Evolutionary conservation across 2,113 vertebrate genomes (phyloP).

Genomic region (Typhlomys cinereus): DNA sequence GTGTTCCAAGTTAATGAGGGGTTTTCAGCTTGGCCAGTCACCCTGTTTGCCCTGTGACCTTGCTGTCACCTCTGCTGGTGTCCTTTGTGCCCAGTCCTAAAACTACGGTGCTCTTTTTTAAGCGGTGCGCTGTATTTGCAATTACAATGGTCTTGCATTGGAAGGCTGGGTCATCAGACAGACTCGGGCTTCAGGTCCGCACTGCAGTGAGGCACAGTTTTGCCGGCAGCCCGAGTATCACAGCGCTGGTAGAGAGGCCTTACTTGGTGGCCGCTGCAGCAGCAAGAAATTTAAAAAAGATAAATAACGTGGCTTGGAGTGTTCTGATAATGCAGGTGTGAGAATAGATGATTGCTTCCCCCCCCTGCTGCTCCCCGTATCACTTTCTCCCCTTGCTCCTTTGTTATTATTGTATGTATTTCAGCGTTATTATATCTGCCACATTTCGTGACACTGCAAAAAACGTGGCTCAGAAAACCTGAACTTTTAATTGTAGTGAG

Average conservation of each 20-base stretch:
- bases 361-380: conserved; percentile 75
- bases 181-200: conserved; percentile 64
- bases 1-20: conserved; percentile 67
- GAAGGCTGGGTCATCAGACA: conserved; percentile 68
- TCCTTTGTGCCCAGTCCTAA: conserved; percentile 2
- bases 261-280: conserved; percentile 48
- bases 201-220: conserved; percentile 67
- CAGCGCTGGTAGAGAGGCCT: conserved; percentile 59
- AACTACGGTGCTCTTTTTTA: conserved; percentile 41
- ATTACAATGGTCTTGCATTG: conserved; percentile 57
- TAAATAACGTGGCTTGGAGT: conserved; percentile 74
- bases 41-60: conserved; percentile 59
- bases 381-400: conserved; percentile 79
- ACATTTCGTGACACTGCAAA: conserved; percentile 82
- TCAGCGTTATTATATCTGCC: conserved; percentile 83
- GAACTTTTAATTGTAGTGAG: conserved; percentile 89
- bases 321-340: conserved; percentile 78
- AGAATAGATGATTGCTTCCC: conserved; percentile 79
- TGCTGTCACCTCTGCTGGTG: background rate
- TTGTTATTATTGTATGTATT: conserved; percentile 81
- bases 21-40: conserved; percentile 43
- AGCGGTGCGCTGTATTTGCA: conserved; percentile 52
- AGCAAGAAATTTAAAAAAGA: conserved; percentile 65
- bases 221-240: conserved; percentile 66
- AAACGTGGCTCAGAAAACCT: conserved; percentile 81